Conservation (phyloP, 2,797 vertebrate genomes). For the Neosilurus mollespiculum region DNA sequence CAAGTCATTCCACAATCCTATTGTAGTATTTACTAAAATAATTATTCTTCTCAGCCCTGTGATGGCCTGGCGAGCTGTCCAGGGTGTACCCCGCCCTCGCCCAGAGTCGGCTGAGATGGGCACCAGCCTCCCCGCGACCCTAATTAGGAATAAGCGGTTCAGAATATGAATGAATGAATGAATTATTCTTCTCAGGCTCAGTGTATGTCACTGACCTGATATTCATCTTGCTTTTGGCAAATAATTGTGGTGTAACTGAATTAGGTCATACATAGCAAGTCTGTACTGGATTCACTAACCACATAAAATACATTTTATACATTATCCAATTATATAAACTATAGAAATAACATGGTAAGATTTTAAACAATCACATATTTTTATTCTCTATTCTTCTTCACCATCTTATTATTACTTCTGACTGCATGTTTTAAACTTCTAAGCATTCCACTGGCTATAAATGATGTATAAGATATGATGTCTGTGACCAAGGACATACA, state of each 20-base stretch:
- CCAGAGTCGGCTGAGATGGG: too few species aligned
- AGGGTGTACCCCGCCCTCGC: too few species aligned
- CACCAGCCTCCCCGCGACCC: too few species aligned
- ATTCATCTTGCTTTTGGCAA: too few species aligned
- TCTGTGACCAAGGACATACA: not conserved
- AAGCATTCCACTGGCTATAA: not conserved
- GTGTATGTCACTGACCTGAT: too few species aligned
- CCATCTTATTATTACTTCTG: not conserved
- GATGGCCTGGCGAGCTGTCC: too few species aligned
- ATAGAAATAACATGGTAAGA: not conserved
- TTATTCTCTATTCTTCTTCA: not conserved
- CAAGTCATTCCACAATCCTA: too few species aligned
- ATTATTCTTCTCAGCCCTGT: too few species aligned
- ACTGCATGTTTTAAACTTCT: not conserved
- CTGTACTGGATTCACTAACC: not conserved
- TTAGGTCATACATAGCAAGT: not conserved
- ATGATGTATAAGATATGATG: not conserved
- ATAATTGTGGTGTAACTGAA: not conserved
- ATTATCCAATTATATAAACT: not conserved
- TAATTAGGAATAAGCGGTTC: too few species aligned
- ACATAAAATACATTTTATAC: conserved; percentile 6
- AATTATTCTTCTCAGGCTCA: too few species aligned
- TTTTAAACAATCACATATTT: conserved; percentile 7
- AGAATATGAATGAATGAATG: too few species aligned
- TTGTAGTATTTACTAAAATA: too few species aligned